Conservation (phyloP, 2,888 invertebrate genomes). For the Hydropsyche betteni region DNA sequence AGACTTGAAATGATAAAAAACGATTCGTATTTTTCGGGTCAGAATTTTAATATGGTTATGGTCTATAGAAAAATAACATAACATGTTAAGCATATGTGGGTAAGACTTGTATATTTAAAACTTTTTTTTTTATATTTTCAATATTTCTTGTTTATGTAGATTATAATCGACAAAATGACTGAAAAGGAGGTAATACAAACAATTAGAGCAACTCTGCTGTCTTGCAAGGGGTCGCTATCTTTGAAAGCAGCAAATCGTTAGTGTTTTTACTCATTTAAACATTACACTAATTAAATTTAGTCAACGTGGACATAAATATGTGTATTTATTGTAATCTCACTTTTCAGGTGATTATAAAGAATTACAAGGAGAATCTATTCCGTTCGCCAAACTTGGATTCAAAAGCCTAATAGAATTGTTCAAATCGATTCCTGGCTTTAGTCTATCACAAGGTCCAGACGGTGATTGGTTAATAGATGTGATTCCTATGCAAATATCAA, state of each 20-base stretch:
- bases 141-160: neutral
- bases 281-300: no score
- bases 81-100: no score
- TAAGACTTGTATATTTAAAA: no score
- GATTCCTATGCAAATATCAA: constrained; percentile 67
- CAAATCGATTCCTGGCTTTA: constrained; percentile 67
- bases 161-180: constrained; percentile 55
- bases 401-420: constrained; percentile 69
- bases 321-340: constrained; percentile 27
- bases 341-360: constrained; percentile 70
- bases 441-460: constrained; percentile 61
- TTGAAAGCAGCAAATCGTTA: constrained; percentile 62
- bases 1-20: no score
- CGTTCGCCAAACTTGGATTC: constrained; percentile 70
- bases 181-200: constrained; percentile 64
- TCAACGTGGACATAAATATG: neutral
- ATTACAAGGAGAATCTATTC: constrained; percentile 72
- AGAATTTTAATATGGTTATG: no score
- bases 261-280: constrained; percentile 53
- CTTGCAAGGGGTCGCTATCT: constrained; percentile 65
- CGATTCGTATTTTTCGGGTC: no score
- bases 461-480: constrained; percentile 69
- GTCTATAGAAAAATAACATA: no score
- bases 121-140: constrained; percentile 19
- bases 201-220: constrained; percentile 63